A percentile compares a stretch with the other conserved stretches of the same genome.
Conservation (phyloP, 2,797 vertebrate species). For the Scyliorhinus canicula region DNA sequence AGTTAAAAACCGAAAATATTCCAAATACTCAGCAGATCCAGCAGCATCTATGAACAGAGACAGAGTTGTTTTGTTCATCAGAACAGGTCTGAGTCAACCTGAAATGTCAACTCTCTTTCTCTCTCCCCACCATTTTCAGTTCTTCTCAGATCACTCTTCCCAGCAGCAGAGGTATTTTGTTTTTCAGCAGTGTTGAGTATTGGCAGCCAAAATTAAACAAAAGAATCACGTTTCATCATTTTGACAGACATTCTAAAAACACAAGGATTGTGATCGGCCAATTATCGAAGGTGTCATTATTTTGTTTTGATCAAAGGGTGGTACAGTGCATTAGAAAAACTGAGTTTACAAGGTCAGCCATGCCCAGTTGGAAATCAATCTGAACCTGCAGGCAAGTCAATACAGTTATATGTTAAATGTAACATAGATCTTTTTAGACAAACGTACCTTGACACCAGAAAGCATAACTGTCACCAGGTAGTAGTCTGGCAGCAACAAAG, state of each 20-base stretch:
- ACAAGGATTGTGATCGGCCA: background rate
- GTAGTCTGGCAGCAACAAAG: conserved; percentile 85
- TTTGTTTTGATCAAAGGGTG: background rate
- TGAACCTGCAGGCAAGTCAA: background rate
- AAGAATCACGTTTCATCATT: background rate
- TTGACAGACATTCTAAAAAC: background rate
- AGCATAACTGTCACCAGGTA: conserved; percentile 95
- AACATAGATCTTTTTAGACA: background rate
- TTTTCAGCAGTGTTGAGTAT: background rate
- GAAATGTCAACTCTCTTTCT: background rate
- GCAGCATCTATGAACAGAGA: background rate
- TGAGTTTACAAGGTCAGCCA: background rate
- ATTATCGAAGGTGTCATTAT: background rate
- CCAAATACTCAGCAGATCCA: background rate
- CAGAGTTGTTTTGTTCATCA: background rate
- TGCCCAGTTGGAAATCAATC: background rate
- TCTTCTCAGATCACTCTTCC: background rate
- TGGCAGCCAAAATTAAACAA: background rate
- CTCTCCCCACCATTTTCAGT: no score
- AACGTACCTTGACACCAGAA: conserved; percentile 87
- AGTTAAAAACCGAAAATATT: background rate
- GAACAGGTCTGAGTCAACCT: background rate
- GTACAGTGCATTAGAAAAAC: background rate
- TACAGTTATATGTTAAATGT: background rate
- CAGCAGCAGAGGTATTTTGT: background rate